Evolutionary conservation across 2,797 vertebrate species (phyloP).

Genomic region (Synanceia verrucosa): DNA sequence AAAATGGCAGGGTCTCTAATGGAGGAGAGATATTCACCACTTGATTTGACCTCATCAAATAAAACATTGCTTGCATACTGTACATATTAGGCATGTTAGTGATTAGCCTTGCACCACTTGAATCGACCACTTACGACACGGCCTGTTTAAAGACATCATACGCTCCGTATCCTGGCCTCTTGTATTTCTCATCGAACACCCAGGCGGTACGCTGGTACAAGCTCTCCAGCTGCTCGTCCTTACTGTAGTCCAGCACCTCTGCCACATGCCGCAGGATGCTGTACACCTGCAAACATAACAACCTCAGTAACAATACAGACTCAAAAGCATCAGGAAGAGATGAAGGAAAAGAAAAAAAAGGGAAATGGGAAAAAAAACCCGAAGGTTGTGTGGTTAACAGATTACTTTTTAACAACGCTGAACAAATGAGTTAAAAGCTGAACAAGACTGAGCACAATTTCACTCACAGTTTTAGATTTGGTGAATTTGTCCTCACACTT

Average conservation of each 20-base stretch:
- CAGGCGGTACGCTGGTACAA: conserved; percentile 97
- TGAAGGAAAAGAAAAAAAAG: too few species aligned
- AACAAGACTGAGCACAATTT: neutral
- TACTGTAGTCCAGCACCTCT: conserved; percentile 96
- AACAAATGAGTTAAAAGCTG: neutral
- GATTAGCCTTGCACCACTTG: accelerated
- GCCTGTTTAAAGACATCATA: conserved; percentile 99
- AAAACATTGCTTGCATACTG: neutral
- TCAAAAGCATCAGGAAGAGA: neutral
- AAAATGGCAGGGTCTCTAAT: conserved; percentile 93
- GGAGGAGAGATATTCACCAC: neutral
- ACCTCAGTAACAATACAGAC: accelerated
- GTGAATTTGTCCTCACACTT: conserved; percentile 99
- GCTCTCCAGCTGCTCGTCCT: conserved; percentile 98
- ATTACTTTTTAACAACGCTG: neutral
- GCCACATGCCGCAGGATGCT: conserved; percentile 98
- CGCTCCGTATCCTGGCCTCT: conserved; percentile 97
- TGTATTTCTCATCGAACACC: conserved; percentile 99
- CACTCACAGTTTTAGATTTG: conserved; percentile 98
- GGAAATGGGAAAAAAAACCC: too few species aligned
- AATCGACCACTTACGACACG: conserved; percentile 90
- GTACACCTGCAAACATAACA: conserved; percentile 87
- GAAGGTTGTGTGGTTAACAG: too few species aligned
- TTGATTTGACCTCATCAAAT: neutral
- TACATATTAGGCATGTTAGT: neutral